phyloP scores from a whole-genome alignment of 2,113 vertebrate species.

The Prionailurus bengalensis region DNA sequence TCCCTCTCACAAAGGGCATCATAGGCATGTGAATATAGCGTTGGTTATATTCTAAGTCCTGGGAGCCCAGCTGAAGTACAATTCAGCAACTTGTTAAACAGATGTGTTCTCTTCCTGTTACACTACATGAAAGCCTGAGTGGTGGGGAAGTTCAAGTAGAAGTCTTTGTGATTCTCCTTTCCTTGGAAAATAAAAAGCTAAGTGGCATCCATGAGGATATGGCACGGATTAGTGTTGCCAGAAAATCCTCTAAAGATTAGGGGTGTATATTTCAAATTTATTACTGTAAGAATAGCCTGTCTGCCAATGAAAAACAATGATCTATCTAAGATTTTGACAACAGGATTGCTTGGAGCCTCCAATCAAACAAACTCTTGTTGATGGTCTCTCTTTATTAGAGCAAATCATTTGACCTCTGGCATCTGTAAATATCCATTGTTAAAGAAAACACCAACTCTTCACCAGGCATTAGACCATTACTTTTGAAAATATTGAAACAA shows the following conservation, averaged over 20 bases:
- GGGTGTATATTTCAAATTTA: background rate
- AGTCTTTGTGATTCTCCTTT: background rate
- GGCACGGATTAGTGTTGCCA: background rate
- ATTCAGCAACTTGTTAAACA: background rate
- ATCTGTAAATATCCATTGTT: background rate
- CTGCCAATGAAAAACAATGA: background rate
- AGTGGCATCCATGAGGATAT: background rate
- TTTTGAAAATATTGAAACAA: background rate
- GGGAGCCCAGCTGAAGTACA: background rate
- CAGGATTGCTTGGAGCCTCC: too few species aligned
- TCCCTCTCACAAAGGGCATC: background rate
- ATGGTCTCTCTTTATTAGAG: background rate
- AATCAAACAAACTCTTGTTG: background rate
- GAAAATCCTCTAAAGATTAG: background rate
- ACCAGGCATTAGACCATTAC: background rate
- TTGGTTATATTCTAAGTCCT: background rate
- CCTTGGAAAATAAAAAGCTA: background rate
- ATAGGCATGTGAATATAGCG: background rate
- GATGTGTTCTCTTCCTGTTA: background rate
- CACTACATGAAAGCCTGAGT: background rate
- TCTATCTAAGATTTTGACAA: background rate
- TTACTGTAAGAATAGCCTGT: background rate
- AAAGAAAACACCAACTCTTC: background rate
- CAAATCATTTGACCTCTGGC: background rate
- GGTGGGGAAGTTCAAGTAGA: background rate